Base-by-base conservation (phyloP, 1,140 invertebrate genomes). In the Carposina sasakii region DNA sequence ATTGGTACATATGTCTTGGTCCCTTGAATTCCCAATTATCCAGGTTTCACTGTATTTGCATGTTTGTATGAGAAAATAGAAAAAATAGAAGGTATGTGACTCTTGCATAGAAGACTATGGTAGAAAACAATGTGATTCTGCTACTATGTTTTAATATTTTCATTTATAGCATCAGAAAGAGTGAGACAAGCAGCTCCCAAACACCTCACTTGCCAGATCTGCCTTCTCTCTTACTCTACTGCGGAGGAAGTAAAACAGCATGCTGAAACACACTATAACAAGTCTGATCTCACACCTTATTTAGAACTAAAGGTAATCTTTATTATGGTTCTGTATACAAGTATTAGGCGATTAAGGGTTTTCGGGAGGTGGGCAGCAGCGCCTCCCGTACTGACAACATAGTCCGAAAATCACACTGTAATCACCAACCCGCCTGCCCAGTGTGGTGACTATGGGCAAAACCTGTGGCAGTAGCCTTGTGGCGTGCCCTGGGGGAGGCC, bases 131-230 rank as follows among this genome's bases (percentile, higher is more conserved):
- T 13, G 31, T 13, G 3, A n/a, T 33, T 10, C n/a, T 33, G 31
- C 4, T 3, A 33, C 5, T 8, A n/a, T 13, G 15, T 13, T n/a
- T 33, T 33, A 8, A n/a, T 13, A 33, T 33, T 13, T 33, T 4
- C 9, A 4, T 33, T 33, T 33, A 15, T 13, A 33, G 31, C 5
- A 21, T 3, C 36, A 39, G 17, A 2, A 3, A 39, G 15, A 10
- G 10, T 21, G 9, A 42, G 40, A 15, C 12, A 24, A 13, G 22
- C 15, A 10, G 3, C 23, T 4, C 40, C 40, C 16, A 42, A 42
- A 28, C 40, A 42, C n/a, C 17, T 42, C 10, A 42, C 40, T 5
- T 60, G 58, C 24, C 49, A 60, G 19, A 47, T 60, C 0, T 60
- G 58, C 16, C 41, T 60, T 17, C 39, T 48, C 26, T 26, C 44